Conservation (phyloP, 2,888 invertebrate species). For the Calephelis perditalis region DNA sequence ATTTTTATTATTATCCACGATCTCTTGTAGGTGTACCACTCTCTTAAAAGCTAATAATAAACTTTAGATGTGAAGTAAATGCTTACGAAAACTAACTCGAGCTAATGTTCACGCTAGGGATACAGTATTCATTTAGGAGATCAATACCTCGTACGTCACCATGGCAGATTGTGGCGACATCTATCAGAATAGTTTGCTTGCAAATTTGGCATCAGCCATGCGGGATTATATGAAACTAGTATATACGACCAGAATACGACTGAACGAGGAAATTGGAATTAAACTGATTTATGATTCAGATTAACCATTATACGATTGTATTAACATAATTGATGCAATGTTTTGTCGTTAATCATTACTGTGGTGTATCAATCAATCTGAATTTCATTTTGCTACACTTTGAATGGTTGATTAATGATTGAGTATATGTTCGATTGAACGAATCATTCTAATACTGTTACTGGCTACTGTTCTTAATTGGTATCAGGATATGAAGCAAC, state of each 20-base stretch:
- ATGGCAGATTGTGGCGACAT: constrained; percentile 58
- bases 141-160: constrained; percentile 46
- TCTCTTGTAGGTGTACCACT: too few species aligned
- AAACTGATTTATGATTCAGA: constrained; percentile 28
- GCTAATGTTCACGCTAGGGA: neutral
- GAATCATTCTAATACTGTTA: too few species aligned
- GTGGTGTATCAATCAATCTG: constrained; percentile 11
- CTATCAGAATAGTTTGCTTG: constrained; percentile 57
- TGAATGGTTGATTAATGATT: neutral
- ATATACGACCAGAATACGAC: constrained; percentile 24
- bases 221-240: constrained; percentile 41
- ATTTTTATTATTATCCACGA: too few species aligned
- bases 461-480: too few species aligned
- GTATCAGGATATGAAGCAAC: too few species aligned
- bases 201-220: constrained; percentile 62
- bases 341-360: constrained; percentile 15
- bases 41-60: too few species aligned
- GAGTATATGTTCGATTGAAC: too few species aligned
- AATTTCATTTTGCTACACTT: neutral
- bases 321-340: constrained; percentile 14
- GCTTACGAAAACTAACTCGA: neutral
- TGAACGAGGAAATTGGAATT: constrained; percentile 24
- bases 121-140: constrained; percentile 29
- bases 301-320: constrained; percentile 12
- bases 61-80: neutral